Percentiles rank a stretch among this genome's conserved stretches.
phyloP scores from a whole-genome alignment of 2,113 vertebrate genomes.

The Accipiter cooperii region DNA sequence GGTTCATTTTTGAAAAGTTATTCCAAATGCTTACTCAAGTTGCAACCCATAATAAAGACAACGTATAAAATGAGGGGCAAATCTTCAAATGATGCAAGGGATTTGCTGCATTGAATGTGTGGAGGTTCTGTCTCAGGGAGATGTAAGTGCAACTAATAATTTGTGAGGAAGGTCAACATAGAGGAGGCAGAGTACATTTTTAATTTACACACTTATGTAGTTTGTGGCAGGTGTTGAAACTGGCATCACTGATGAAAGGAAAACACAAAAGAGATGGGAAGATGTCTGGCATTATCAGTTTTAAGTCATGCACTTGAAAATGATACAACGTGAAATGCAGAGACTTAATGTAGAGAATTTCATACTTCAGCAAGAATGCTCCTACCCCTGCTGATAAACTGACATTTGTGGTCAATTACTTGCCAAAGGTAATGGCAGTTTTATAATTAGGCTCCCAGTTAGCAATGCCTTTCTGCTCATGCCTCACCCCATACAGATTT shows the following conservation, averaged over 20 bases:
- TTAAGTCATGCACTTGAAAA: not conserved
- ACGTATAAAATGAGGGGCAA: not conserved
- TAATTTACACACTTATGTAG: not conserved
- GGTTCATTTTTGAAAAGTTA: not conserved
- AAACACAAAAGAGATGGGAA: not conserved
- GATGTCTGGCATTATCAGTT: not conserved
- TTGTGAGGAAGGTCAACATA: not conserved
- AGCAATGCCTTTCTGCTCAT: not conserved
- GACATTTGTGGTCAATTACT: not conserved
- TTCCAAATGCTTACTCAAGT: not conserved
- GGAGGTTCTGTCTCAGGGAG: not conserved
- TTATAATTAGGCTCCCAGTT: constrained; percentile 13
- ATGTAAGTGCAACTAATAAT: not conserved
- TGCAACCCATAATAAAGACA: not conserved
- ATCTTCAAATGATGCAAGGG: not conserved
- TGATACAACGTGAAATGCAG: not conserved
- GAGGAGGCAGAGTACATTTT: not conserved
- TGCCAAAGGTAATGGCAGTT: not conserved
- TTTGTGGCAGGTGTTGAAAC: constrained; percentile 3
- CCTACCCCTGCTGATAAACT: not conserved
- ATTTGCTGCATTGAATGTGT: not conserved
- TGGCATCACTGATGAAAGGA: not conserved
- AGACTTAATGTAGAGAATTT: not conserved
- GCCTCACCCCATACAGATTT: not conserved
- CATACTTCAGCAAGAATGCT: not conserved